A percentile compares a stretch with the other conserved stretches of the same genome.
Evolutionary conservation across 2,113 vertebrate species (phyloP).

Genomic region (Carassius auratus): DNA sequence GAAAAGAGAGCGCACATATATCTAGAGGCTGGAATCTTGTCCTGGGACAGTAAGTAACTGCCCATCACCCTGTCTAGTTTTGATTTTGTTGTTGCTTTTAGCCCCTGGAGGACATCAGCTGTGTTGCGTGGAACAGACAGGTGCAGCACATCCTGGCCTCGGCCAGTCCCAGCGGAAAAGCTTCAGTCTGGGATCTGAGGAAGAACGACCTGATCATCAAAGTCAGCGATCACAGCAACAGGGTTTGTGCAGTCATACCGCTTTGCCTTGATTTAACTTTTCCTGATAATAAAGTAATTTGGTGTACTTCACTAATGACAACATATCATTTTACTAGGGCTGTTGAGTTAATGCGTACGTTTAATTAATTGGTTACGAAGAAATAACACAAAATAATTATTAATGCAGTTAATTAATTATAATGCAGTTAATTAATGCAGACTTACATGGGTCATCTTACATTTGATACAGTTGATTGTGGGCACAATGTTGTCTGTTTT

Average conservation of each 20-base stretch:
- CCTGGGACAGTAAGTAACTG: neutral
- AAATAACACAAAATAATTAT: too few relatives aligned
- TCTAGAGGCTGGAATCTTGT: neutral
- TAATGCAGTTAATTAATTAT: too few relatives aligned
- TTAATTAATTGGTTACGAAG: too few relatives aligned
- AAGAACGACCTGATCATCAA: slow-evolving; percentile 98
- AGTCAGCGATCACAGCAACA: slow-evolving; percentile 97
- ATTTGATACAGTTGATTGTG: too few relatives aligned
- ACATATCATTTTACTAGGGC: neutral
- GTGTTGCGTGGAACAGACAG: slow-evolving; percentile 79
- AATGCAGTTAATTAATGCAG: too few relatives aligned
- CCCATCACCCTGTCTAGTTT: neutral
- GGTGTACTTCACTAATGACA: neutral
- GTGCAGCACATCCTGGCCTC: slow-evolving; percentile 84
- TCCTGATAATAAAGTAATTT: neutral
- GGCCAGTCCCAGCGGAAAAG: slow-evolving; percentile 86
- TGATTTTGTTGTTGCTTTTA: slow-evolving; percentile 57
- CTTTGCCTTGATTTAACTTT: neutral
- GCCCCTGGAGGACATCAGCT: slow-evolving; percentile 93
- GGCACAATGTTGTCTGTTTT: too few relatives aligned
- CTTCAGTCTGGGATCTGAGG: slow-evolving; percentile 94
- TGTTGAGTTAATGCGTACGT: too few relatives aligned
- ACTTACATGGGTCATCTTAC: too few relatives aligned
- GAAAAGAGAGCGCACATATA: neutral
- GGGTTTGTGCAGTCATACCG: slow-evolving; percentile 71